A percentile compares a stretch with the other conserved stretches of the same genome.
phyloP scores from a whole-genome alignment of 2,888 invertebrate species.

The Dichetophora obliterata region DNA sequence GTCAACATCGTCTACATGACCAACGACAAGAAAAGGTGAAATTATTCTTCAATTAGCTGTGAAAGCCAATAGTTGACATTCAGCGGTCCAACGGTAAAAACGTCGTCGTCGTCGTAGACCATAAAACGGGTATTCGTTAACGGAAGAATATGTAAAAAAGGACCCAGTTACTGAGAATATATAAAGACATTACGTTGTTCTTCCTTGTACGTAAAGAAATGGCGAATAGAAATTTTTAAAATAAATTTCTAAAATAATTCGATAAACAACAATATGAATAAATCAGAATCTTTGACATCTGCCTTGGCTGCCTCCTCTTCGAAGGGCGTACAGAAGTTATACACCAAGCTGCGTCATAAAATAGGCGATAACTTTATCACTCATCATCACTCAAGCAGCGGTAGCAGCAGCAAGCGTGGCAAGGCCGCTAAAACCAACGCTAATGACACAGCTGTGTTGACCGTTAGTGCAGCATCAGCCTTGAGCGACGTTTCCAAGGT shows the following conservation, averaged over 20 bases:
- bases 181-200: no score
- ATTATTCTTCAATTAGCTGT: slow-evolving; percentile 29
- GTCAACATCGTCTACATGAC: background rate
- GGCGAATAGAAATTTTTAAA: background rate
- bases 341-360: slow-evolving; percentile 67
- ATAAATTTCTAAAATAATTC: background rate
- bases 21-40: slow-evolving; percentile 20
- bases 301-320: slow-evolving; percentile 25
- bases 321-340: slow-evolving; percentile 62
- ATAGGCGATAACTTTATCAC: slow-evolving; percentile 68
- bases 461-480: background rate
- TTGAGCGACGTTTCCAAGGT: background rate
- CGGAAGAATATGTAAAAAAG: no score
- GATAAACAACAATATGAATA: background rate
- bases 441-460: slow-evolving; percentile 1
- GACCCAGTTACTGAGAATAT: no score
- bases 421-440: slow-evolving; percentile 49
- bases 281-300: slow-evolving; percentile 32
- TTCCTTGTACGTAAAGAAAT: background rate
- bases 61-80: slow-evolving; percentile 24
- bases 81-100: slow-evolving; percentile 5
- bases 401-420: slow-evolving; percentile 59
- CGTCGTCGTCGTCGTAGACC: background rate
- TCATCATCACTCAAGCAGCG: slow-evolving; percentile 53
- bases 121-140: background rate